Evolutionary conservation across 2,888 invertebrate genomes (phyloP).

Genomic region (Caenorhabditis virilis): DNA sequence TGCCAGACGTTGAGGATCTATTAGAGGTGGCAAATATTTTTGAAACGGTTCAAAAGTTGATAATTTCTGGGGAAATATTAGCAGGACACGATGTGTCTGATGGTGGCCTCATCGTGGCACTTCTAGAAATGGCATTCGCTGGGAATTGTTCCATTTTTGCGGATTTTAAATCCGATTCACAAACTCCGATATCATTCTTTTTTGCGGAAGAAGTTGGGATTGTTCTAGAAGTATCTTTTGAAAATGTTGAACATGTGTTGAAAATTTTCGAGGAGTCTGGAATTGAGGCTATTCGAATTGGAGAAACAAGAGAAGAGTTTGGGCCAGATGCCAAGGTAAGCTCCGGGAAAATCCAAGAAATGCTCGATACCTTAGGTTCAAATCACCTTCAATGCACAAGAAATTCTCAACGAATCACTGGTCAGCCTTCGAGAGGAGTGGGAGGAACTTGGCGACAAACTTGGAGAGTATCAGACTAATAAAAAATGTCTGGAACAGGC

Average conservation of each 20-base stretch:
- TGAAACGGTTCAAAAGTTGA: constrained; percentile 81
- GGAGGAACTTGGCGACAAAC: constrained; percentile 91
- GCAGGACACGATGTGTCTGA: constrained; percentile 92
- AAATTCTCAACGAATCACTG: constrained; percentile 76
- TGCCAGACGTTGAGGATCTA: constrained; percentile 82
- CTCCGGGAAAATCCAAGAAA: too few relatives aligned
- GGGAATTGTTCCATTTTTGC: constrained; percentile 74
- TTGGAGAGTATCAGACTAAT: constrained; percentile 86
- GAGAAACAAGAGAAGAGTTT: constrained; percentile 50
- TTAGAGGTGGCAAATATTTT: constrained; percentile 79
- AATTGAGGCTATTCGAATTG: constrained; percentile 65
- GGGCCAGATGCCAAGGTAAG: constrained; percentile 50
- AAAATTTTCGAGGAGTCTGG: constrained; percentile 28
- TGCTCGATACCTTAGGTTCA: constrained; percentile 68
- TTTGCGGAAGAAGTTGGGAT: constrained; percentile 71
- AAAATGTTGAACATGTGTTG: constrained; percentile 49
- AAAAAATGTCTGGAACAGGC: constrained; percentile 81
- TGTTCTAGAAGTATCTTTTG: constrained; percentile 69
- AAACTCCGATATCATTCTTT: too few relatives aligned
- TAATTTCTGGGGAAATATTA: constrained; percentile 39
- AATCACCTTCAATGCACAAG: constrained; percentile 75
- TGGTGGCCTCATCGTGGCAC: constrained; percentile 87
- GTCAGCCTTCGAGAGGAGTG: constrained; percentile 81
- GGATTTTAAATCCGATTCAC: neutral
- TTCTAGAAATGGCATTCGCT: constrained; percentile 94